Base-by-base conservation (phyloP, 2,113 vertebrate species). In the Hyla sarda region DNA sequence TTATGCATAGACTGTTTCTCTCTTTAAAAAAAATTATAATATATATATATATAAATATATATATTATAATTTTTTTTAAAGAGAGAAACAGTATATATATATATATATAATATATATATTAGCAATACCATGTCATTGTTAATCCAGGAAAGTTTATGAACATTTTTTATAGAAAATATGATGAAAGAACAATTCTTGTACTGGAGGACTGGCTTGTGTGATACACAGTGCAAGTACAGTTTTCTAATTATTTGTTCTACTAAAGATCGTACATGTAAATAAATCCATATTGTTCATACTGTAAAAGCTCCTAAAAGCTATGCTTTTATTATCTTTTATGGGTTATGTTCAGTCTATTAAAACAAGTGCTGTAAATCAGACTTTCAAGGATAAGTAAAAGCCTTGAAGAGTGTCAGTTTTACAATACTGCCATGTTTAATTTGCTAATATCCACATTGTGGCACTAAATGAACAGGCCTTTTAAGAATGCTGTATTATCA, bases 291-390 rank as follows among this genome's bases (percentile, higher is more conserved):
- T 79, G 30, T 79, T 56, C 11, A 21, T 56, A 12, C 5, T 14
- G 52, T 34, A 56, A 79, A 79, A 77, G n/a, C 75, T 77, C 28
- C 47, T 56, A 77, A 77, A 56, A 79, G 52, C 50, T 56, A 34
- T 12, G n/a, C 17, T 79, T 77, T 50, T 78, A 56, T 79, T 79
- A 79, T 58, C 17, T 56, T 52, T 79, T 58, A 79, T 79, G 52
- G 30, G 19, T 34, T 54, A 32, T 58, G 32, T 58, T 79, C 28
- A 79, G 21, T 79, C 76, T 37, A 34, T 79, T 56, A 79, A 41
- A 37, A 37, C 28, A 79, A n/a, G 52, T 37, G 32, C 32, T 58
- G 52, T 79, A 56, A 79, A 79, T 79, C 76, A 56, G 52, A 56
- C 76, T 56, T 79, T 79, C 50, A 79, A 79, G 76, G 76, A 79